Conservation (phyloP, 2,113 vertebrate genomes). For the Amazona guildingii region DNA sequence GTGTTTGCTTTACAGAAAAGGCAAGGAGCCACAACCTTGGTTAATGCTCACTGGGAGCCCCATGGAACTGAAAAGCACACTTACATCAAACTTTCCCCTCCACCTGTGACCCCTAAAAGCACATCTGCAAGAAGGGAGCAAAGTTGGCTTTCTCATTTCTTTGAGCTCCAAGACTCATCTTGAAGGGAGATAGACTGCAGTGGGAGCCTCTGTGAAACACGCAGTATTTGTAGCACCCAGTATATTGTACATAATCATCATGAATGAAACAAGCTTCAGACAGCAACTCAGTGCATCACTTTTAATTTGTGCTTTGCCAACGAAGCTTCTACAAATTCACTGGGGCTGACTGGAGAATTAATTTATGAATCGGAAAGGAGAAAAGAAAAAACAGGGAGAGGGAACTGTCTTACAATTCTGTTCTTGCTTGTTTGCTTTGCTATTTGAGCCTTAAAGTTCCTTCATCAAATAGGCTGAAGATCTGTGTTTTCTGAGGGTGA, state of each 20-base stretch:
- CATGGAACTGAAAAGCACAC: not conserved
- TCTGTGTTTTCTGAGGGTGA: not conserved
- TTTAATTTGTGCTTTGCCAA: not conserved
- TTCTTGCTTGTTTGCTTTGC: not conserved
- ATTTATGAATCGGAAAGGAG: not conserved
- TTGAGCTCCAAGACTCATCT: not conserved
- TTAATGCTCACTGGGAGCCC: not conserved
- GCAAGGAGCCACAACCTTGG: not conserved
- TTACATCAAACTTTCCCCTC: not conserved
- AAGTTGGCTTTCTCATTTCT: not conserved
- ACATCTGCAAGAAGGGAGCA: not conserved
- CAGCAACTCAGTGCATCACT: not conserved
- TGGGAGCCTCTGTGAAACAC: not conserved
- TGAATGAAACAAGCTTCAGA: not conserved
- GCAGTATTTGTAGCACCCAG: not conserved
- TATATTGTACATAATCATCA: not conserved
- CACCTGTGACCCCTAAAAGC: not conserved
- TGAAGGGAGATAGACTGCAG: not conserved
- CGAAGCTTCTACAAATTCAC: not conserved
- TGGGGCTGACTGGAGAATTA: not conserved
- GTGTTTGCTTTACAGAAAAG: not conserved
- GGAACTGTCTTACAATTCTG: not conserved
- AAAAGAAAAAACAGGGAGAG: fast-evolving
- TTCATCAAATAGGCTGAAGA: not conserved
- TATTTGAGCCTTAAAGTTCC: not conserved